Evolutionary conservation across 2,888 invertebrate species (phyloP), one percentile per base, ranked within the genome.

Genomic region (Mycogona germanica): DNA sequence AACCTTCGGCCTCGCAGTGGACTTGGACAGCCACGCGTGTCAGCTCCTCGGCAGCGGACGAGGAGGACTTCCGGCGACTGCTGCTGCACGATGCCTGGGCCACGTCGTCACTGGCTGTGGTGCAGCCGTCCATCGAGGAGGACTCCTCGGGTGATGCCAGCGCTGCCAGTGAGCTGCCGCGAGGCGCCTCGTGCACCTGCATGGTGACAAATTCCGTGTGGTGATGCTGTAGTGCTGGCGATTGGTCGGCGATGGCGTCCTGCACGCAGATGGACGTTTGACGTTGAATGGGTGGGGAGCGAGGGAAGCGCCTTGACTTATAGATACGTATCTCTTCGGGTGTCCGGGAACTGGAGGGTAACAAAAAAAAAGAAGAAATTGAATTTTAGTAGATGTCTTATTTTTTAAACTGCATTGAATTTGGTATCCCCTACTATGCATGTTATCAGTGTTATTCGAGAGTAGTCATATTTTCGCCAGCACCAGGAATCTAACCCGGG

Each of bases 271-370:
- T 37, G 25, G 57, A 55, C 17, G 57, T 47, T 35, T 57, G 57
- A 21, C 55, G 52, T 4, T 49, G 55, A 30, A 57, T 51, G 14
- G 55, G 52, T 19, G 57, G 55, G 19, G 55, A 57, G n/a, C 57
- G 54, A 26, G 52, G 49, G 28, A 53, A 53, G 26, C 53, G 47
- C 54, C 50, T 35, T 23, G 50, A 38, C 38, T 49, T 38, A 38
- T 37, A 49, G 38, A 49, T 38, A 38, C 23, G 35, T 26, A 37
- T 49, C 50, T 49, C 50, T 32, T 49, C 50, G 35, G 47, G 47
- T 19, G 32, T 29, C 30, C 47, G 29, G 19, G 2, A n/a, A 32
- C n/a, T 12, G 35, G 35, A 32, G 35, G n/a, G n/a, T n/a, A n/a
- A n/a, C n/a, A n/a, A n/a, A n/a, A n/a, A n/a, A n/a, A n/a, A n/a